phyloP scores from a whole-genome alignment of 2,113 vertebrate genomes.

The Semicossyphus pulcher region DNA sequence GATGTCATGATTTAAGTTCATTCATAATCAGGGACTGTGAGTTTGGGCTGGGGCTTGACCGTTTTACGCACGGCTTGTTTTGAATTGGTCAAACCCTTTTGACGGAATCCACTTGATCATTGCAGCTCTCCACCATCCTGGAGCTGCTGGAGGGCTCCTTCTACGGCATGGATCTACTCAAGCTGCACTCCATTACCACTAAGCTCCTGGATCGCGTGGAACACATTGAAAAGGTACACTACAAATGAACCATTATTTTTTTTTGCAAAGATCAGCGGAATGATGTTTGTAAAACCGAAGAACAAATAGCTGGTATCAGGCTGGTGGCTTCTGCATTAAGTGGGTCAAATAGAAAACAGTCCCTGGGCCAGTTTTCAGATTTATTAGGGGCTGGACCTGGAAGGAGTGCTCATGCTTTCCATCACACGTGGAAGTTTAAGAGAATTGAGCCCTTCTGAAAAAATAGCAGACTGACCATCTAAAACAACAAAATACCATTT shows the following conservation, averaged over 20 bases:
- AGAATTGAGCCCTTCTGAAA: neutral
- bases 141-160: conserved; percentile 95
- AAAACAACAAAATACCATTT: too few species aligned
- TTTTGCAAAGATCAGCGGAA: neutral
- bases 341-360: neutral
- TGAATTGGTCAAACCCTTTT: conserved; percentile 33
- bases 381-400: conserved; percentile 5
- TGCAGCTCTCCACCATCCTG: conserved; percentile 90
- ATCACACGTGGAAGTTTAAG: conserved; percentile 18
- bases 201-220: conserved; percentile 91
- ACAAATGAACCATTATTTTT: neutral
- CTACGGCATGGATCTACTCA: conserved; percentile 94
- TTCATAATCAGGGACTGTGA: neutral
- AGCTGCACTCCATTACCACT: conserved; percentile 90
- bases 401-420: neutral
- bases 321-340: neutral
- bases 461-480: neutral
- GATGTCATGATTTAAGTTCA: conserved; percentile 1
- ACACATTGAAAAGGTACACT: conserved; percentile 90
- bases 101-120: conserved; percentile 69
- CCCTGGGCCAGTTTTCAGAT: conserved; percentile 2
- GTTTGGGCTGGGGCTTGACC: neutral
- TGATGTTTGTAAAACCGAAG: neutral
- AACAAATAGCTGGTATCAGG: neutral
- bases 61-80: conserved; percentile 18